Evolutionary conservation across 2,888 invertebrate species (phyloP), one percentile per base, ranked within the genome.

Genomic region (Formica aserva): DNA sequence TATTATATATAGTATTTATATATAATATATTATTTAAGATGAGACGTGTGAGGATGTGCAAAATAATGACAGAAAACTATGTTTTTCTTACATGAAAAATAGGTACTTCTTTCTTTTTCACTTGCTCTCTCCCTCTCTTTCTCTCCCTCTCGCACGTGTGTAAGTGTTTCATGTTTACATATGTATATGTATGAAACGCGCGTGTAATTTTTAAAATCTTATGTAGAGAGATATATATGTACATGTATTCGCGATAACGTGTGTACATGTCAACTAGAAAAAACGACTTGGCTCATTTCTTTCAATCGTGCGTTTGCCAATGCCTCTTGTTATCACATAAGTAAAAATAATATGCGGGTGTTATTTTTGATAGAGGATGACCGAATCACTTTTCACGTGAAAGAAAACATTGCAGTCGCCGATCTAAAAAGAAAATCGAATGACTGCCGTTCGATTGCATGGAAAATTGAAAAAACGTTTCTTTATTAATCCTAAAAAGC

Each of bases 51-150:
- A 89, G 91, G 87, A 91, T 89, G 88, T 93, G 91, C 89, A 91
- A 92, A 92, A 92, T 91, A 90, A 93, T 92, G 92, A 92, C 92
- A 91, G 90, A 83, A 91, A 92, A 90, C 92, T 92, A 92, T 93
- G 91, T 92, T 87, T 85, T 83, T 84, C 78, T 89, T 86, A 85
- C 88, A 88, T 86, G 86, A 89, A 90, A 89, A 88, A 89, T 89
- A 89, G 89, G 45, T 78, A 67, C 4, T 78, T 69, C 13, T 78
- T 45, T 69, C 45, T 55, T 63, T 77, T 60, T 60, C 72, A 55
- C 52, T 48, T 66, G 75, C 83, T 84, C 69, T 72, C 48, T 77
- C 74, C 65, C 77, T 90, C 75, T 88, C 88, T 83, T 4, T 6
- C 69, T 67, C 75, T 91, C 86, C 88, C 87, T 83, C 88, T 87